Percentiles rank a stretch among this genome's conserved stretches.
Evolutionary conservation across 2,888 invertebrate species (phyloP).

Genomic region (Miltochrista miniata): DNA sequence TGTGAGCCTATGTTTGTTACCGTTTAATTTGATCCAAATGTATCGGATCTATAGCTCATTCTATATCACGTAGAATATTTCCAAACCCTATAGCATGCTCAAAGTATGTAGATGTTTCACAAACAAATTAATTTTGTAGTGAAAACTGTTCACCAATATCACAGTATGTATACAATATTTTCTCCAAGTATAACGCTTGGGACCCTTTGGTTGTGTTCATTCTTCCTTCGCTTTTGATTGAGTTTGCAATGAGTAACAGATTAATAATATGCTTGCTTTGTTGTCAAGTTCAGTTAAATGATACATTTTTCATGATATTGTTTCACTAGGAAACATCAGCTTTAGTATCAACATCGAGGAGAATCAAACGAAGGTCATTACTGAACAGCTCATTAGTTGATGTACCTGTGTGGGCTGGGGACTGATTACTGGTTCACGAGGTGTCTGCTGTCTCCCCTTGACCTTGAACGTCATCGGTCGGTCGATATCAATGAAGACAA

Average conservation of each 20-base stretch:
- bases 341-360: constrained; percentile 33
- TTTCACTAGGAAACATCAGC: constrained; percentile 26
- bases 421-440: constrained; percentile 44
- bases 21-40: constrained; percentile 50
- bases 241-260: constrained; percentile 38
- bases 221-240: constrained; percentile 41
- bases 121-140: constrained; percentile 27
- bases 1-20: constrained; percentile 66
- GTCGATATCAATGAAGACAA: constrained; percentile 66
- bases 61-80: constrained; percentile 53
- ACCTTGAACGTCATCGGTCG: constrained; percentile 70
- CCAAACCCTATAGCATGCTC: constrained; percentile 52
- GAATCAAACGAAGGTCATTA: constrained; percentile 45
- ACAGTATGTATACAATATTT: constrained; percentile 24
- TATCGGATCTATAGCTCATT: constrained; percentile 53
- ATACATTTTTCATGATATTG: constrained; percentile 14
- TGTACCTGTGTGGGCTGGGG: constrained; percentile 36
- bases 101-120: constrained; percentile 30
- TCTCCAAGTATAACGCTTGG: constrained; percentile 35
- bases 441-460: constrained; percentile 50
- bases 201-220: constrained; percentile 34
- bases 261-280: constrained; percentile 39
- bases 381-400: constrained; percentile 44
- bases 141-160: constrained; percentile 45
- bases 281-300: constrained; percentile 31